phyloP scores from a whole-genome alignment of 2,888 invertebrate species.

The Bembecia ichneumoniformis region DNA sequence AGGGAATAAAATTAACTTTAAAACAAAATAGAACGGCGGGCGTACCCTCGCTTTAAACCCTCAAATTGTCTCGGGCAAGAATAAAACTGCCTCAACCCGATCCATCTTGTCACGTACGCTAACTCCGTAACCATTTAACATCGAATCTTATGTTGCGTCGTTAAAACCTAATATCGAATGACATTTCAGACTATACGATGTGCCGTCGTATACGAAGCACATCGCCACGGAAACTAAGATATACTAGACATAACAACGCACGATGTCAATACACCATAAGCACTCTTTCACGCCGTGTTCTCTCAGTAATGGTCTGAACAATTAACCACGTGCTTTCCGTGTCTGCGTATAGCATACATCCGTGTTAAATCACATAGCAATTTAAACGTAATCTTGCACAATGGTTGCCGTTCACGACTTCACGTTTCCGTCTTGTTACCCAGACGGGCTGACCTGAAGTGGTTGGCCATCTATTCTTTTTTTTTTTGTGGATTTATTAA shows the following conservation, averaged over 20 bases:
- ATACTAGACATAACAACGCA: conserved; percentile 3
- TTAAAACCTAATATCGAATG: too few species aligned
- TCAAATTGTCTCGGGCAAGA: conserved; percentile 33
- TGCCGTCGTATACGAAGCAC: conserved; percentile 3
- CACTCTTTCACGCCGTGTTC: conserved; percentile 5
- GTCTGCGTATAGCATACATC: neutral
- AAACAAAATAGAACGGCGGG: neutral
- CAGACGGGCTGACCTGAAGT: too few species aligned
- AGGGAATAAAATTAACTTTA: neutral
- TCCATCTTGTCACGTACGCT: conserved; percentile 14
- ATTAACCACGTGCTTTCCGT: conserved; percentile 8
- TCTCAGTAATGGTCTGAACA: conserved; percentile 5
- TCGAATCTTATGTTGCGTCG: too few species aligned
- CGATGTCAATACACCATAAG: conserved; percentile 8
- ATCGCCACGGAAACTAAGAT: conserved; percentile 9
- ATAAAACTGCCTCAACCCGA: conserved; percentile 32
- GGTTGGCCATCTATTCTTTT: too few species aligned
- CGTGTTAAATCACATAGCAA: neutral
- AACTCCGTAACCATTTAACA: too few species aligned
- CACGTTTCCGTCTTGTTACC: neutral
- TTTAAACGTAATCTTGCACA: neutral
- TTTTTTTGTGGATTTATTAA: too few species aligned
- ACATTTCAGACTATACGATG: neutral
- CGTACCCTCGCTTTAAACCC: conserved; percentile 34
- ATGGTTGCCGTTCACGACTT: neutral